Evolutionary conservation across 2,113 vertebrate species (phyloP), one percentile per base, ranked within the genome.

Genomic region (Galeopterus variegatus): DNA sequence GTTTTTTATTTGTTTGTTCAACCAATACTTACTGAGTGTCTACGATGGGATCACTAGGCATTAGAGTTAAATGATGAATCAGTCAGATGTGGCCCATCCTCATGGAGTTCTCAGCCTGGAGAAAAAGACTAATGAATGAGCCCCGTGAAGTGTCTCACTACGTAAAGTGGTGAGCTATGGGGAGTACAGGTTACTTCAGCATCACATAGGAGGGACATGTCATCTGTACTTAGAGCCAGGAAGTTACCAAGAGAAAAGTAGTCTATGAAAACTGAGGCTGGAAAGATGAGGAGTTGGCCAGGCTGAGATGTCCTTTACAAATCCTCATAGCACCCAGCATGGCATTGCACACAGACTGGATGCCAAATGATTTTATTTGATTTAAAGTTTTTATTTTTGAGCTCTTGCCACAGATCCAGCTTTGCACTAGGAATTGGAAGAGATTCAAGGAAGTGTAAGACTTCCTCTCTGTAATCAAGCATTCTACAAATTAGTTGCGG

Each of bases 1-100:
- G 28, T 19, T 75, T 93, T 92, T 82, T 56, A 62, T 76, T 83
- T 77, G 83, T 94, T 96, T 95, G 87, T 88, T 89, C 19, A 82
- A 73, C 36, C 75, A 79, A 77, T 75, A 85, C 80, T 98, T 97
- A 26, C 36, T 72, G 52, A 67, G 56, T 60, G 1, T 62, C n/a
- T 76, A 56, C 21, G 19, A 48, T 52, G 81, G 85, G 52, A 90
- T 56, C 50, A 12, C 6, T 24, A 67, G 41, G 3, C 58, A 84
- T 21, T 70, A 69, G 81, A 52, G 5, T 24, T 92, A 52, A 97
- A 50, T 41, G 45, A 86, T 73, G 26, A 73, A 11, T 77, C 58
- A 92, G 56, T n/a, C 41, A 90, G 56, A 52, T 6, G 5, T 76
- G 69, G 48, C 14, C 15, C 3, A 21, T 11, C 24, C 15, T 77